Percentiles rank a stretch among this genome's conserved stretches.
phyloP scores from a whole-genome alignment of 2,888 invertebrate genomes.

The Trissolcus brochymenae region DNA sequence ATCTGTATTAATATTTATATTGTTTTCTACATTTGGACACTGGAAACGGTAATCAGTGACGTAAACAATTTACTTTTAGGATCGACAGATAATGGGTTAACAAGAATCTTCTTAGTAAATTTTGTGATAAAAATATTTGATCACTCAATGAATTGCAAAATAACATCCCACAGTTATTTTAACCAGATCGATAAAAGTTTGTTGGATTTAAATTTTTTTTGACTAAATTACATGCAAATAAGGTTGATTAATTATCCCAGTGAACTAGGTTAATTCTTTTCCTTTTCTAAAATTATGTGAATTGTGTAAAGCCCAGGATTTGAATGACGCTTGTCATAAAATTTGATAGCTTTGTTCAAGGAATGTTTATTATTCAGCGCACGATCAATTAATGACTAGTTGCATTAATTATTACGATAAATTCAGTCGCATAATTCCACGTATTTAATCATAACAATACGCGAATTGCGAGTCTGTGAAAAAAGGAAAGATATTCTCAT shows the following conservation, averaged over 20 bases:
- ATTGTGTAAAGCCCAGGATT: background rate
- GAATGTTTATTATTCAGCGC: background rate
- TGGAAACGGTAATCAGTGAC: too few relatives aligned
- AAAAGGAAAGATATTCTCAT: constrained; percentile 43
- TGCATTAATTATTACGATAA: constrained; percentile 30
- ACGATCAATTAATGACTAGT: constrained; percentile 12
- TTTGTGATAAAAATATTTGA: too few relatives aligned
- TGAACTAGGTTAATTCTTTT: constrained; percentile 26
- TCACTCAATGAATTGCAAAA: too few relatives aligned
- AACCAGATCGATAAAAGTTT: constrained; percentile 10
- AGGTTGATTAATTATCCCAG: constrained; percentile 32
- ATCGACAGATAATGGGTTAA: too few relatives aligned
- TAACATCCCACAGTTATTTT: constrained; percentile 8
- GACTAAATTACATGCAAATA: constrained; percentile 23
- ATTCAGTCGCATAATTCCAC: constrained; percentile 3
- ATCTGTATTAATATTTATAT: too few relatives aligned
- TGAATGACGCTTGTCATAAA: background rate
- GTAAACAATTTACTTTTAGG: too few relatives aligned
- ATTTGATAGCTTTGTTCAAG: too few relatives aligned
- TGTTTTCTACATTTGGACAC: too few relatives aligned
- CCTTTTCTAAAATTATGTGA: background rate
- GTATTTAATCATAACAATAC: constrained; percentile 26
- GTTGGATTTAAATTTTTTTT: background rate
- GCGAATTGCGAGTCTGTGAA: background rate
- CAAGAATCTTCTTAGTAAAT: too few relatives aligned